phyloP scores from a whole-genome alignment of 2,888 invertebrate genomes.

The Lasioglossum pauxillum region DNA sequence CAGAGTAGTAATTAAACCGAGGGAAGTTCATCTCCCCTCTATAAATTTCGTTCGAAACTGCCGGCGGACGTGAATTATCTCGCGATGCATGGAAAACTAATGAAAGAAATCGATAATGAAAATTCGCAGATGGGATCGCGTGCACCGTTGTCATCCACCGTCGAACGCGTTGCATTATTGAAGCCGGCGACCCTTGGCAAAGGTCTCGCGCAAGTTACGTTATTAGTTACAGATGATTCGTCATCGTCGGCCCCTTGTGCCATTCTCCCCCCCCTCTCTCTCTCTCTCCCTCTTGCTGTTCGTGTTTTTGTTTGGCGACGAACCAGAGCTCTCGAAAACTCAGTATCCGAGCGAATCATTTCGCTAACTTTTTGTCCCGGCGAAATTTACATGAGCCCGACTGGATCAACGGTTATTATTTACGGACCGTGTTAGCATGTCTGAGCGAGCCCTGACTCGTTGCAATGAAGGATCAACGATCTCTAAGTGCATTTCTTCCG shows the following conservation, averaged over 20 bases:
- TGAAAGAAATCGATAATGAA: slow-evolving; percentile 30
- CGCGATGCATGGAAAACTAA: not conserved
- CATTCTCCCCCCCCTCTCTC: not conserved
- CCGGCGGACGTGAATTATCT: not conserved
- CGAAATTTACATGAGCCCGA: slow-evolving; percentile 72
- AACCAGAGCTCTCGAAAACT: slow-evolving; percentile 11
- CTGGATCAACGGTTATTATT: slow-evolving; percentile 50
- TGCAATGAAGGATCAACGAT: slow-evolving; percentile 38
- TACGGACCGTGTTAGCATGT: slow-evolving; percentile 81
- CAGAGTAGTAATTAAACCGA: not conserved
- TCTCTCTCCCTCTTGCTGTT: not conserved
- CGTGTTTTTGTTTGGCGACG: not conserved
- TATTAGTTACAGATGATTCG: slow-evolving; percentile 59
- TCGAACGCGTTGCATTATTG: slow-evolving; percentile 45
- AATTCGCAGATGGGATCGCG: slow-evolving; percentile 34
- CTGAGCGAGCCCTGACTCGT: slow-evolving; percentile 75
- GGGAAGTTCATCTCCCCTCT: not conserved
- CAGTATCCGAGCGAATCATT: slow-evolving; percentile 62
- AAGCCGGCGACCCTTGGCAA: slow-evolving; percentile 11
- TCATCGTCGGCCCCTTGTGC: slow-evolving; percentile 31
- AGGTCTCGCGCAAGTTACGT: slow-evolving; percentile 55
- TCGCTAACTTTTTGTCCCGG: slow-evolving; percentile 68
- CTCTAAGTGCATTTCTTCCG: not conserved
- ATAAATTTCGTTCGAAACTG: not conserved
- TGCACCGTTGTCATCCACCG: slow-evolving; percentile 21